Evolutionary conservation across 2,888 invertebrate genomes (phyloP).

Genomic region (Augochlorella aurata): DNA sequence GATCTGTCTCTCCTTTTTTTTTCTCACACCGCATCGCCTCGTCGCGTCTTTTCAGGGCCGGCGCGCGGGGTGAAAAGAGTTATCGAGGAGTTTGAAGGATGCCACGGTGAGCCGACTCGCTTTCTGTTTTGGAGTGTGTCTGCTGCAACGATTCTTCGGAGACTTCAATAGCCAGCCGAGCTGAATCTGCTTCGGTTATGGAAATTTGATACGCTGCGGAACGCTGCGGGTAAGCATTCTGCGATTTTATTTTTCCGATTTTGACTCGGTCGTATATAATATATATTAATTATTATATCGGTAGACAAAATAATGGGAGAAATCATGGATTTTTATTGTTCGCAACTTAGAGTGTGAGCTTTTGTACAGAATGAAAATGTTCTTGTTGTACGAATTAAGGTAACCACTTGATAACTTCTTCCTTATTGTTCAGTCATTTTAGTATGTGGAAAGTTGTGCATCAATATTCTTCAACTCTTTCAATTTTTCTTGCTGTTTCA

Average conservation of each 20-base stretch:
- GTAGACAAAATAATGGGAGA: too few species aligned
- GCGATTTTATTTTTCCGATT: background rate
- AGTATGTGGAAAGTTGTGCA: too few species aligned
- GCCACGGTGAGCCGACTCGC: background rate
- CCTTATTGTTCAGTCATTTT: too few species aligned
- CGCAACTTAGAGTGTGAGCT: too few species aligned
- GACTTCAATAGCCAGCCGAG: slow-evolving; percentile 7
- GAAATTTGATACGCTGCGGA: slow-evolving; percentile 13
- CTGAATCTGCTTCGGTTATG: slow-evolving; percentile 11
- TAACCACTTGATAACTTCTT: too few species aligned
- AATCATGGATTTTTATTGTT: too few species aligned
- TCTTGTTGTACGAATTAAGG: too few species aligned
- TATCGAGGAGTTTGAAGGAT: slow-evolving; percentile 15
- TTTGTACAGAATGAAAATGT: too few species aligned
- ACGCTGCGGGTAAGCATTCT: background rate
- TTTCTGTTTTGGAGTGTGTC: slow-evolving; percentile 6
- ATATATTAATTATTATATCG: too few species aligned
- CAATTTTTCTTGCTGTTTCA: too few species aligned
- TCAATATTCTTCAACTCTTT: too few species aligned
- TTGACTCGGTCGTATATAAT: background rate
- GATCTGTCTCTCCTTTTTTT: background rate
- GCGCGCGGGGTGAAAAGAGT: slow-evolving; percentile 13
- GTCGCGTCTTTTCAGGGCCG: slow-evolving; percentile 10
- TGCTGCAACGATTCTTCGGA: background rate
- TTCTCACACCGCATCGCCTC: slow-evolving; percentile 16